These are phyloP conservation scores for Melinopterus prodromus DNA, from an alignment of 2,888 invertebrate species.

Conservation along the genomic window DNA sequence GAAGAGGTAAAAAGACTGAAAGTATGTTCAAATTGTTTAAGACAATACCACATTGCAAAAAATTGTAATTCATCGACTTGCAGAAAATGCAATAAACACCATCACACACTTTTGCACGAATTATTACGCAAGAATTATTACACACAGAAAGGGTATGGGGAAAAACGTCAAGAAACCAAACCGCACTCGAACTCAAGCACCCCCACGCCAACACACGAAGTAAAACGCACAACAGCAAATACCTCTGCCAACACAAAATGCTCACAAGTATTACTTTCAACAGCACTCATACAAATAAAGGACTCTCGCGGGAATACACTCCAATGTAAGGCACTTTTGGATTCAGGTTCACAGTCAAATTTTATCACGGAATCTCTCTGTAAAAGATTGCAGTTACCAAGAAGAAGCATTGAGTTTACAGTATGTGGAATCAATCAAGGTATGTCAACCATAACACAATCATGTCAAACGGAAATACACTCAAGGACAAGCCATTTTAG, in stretches of 20 bases:
- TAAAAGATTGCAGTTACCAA: slow-evolving; percentile 4
- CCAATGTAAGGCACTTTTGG: slow-evolving; percentile 28
- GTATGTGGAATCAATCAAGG: slow-evolving; percentile 17
- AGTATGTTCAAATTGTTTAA: slow-evolving; percentile 26
- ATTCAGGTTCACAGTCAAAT: slow-evolving; percentile 22
- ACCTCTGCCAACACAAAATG: neutral
- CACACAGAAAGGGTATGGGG: neutral
- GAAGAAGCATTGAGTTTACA: slow-evolving; percentile 6
- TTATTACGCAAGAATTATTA: slow-evolving; percentile 6
- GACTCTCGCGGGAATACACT: slow-evolving; percentile 8
- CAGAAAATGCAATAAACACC: slow-evolving; percentile 18
- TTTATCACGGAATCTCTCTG: slow-evolving; percentile 21
- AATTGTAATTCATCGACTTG: slow-evolving; percentile 14
- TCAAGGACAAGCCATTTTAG: neutral
- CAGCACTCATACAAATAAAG: slow-evolving; percentile 17
- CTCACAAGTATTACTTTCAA: slow-evolving; percentile 22
- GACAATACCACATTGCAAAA: neutral
- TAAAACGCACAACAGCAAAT: slow-evolving; percentile 10
- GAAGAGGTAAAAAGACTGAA: slow-evolving; percentile 21
- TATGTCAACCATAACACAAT: neutral
- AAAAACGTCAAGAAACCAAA: neutral
- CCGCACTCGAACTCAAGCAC: neutral
- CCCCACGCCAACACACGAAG: neutral
- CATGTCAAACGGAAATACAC: neutral
- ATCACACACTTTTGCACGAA: slow-evolving; percentile 30